Percentiles rank a stretch among this genome's conserved stretches.
Evolutionary conservation across 1,140 invertebrate genomes (phyloP).

Genomic region (Euura lappo): DNA sequence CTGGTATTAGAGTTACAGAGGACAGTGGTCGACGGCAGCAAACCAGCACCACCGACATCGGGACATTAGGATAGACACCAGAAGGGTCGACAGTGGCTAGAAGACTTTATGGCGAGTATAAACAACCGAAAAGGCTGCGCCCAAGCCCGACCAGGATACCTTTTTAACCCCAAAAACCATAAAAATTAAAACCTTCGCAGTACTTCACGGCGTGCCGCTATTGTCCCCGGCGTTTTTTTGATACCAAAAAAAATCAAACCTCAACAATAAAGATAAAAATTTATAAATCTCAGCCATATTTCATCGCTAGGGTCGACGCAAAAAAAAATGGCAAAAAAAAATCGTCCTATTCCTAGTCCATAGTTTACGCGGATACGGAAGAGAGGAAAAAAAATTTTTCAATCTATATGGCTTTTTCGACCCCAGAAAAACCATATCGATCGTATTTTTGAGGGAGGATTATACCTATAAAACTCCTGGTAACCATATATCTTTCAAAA

Average conservation of each 20-base stretch:
- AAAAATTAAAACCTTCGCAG: constrained; percentile 41
- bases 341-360: background rate
- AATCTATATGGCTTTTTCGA: constrained; percentile 5
- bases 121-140: constrained; percentile 31
- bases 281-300: background rate
- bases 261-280: constrained; percentile 11
- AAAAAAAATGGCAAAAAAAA: background rate
- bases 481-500: constrained; percentile 10
- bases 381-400: background rate
- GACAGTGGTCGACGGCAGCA: constrained; percentile 13
- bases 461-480: background rate
- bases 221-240: constrained; percentile 24
- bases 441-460: constrained; percentile 6
- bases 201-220: constrained; percentile 18
- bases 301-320: background rate
- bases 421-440: constrained; percentile 5
- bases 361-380: background rate
- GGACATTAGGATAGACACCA: background rate
- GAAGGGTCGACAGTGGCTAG: constrained; percentile 8
- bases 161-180: constrained; percentile 39
- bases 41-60: constrained; percentile 1
- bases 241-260: constrained; percentile 9
- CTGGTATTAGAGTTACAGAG: constrained; percentile 18
- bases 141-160: constrained; percentile 16
- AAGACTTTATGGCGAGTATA: constrained; percentile 37